Percentiles rank a stretch among this genome's conserved stretches.
Conservation (phyloP, 2,113 vertebrate species). For the Taxidea taxus region DNA sequence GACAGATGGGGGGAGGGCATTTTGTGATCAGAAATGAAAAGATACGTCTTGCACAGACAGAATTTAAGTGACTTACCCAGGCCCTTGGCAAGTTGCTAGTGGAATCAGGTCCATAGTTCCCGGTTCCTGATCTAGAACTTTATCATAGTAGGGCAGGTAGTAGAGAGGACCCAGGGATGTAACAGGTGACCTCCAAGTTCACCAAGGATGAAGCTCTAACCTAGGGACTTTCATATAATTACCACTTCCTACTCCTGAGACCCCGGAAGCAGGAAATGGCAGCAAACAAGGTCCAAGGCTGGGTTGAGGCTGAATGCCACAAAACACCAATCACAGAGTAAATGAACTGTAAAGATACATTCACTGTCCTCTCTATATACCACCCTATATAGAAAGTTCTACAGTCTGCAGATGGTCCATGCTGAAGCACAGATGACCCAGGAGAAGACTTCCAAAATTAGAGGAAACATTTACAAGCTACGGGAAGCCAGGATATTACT, state of each 20-base stretch:
- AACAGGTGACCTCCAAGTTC: background rate
- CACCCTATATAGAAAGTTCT: background rate
- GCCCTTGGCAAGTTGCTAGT: background rate
- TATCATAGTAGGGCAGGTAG: too few species aligned
- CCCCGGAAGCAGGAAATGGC: background rate
- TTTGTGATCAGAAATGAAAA: background rate
- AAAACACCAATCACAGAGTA: background rate
- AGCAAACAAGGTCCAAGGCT: background rate
- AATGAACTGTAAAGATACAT: background rate
- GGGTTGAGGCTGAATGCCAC: background rate
- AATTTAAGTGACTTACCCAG: background rate
- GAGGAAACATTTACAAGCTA: background rate
- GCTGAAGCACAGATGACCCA: background rate
- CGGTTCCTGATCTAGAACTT: background rate
- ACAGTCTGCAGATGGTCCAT: background rate
- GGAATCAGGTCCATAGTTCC: too few species aligned
- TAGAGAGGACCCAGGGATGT: background rate
- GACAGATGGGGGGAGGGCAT: background rate
- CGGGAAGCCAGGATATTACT: background rate
- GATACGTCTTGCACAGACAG: too few species aligned
- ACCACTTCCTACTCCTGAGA: background rate
- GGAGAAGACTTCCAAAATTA: slow-evolving; percentile 12
- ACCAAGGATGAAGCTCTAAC: background rate
- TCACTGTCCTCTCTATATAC: background rate
- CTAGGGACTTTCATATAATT: background rate